Evolutionary conservation across 1,140 invertebrate species (phyloP).

Genomic region (Drosophila arawakana): DNA sequence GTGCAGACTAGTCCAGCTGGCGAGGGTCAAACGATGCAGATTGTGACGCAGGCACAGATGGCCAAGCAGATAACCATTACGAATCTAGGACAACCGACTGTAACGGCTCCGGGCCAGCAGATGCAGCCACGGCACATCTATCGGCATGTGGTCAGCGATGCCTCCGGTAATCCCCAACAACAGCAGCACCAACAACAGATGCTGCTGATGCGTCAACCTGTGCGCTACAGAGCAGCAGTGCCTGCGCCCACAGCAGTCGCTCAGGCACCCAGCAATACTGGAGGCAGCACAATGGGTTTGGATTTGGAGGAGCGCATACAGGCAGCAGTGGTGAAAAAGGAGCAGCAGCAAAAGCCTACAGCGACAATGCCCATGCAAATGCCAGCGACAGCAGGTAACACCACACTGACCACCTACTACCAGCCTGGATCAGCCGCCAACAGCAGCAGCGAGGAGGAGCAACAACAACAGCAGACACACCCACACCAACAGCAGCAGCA

Average conservation of each 20-base stretch:
- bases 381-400: conserved; percentile 42
- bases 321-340: conserved; percentile 77
- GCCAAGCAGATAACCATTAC: conserved; percentile 66
- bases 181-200: conserved; percentile 44
- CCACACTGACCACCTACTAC: conserved; percentile 75
- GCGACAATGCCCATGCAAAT: conserved; percentile 53
- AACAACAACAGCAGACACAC: conserved; percentile 39
- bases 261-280: conserved; percentile 10
- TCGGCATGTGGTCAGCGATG: conserved; percentile 58
- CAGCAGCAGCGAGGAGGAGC: conserved; percentile 57
- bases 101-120: conserved; percentile 40
- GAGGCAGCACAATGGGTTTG: conserved; percentile 48
- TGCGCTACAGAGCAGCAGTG: conserved; percentile 47
- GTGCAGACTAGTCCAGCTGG: conserved; percentile 51
- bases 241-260: conserved; percentile 22
- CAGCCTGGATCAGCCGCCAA: conserved; percentile 40
- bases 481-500: conserved; percentile 32
- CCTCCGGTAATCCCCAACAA: conserved; percentile 46
- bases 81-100: conserved; percentile 54
- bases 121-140: conserved; percentile 55
- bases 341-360: conserved; percentile 62
- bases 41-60: conserved; percentile 58
- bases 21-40: conserved; percentile 64
- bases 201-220: conserved; percentile 63
- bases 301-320: conserved; percentile 80